Base-by-base conservation (phyloP, 2,113 vertebrate genomes). In the Chaetops frenatus region DNA sequence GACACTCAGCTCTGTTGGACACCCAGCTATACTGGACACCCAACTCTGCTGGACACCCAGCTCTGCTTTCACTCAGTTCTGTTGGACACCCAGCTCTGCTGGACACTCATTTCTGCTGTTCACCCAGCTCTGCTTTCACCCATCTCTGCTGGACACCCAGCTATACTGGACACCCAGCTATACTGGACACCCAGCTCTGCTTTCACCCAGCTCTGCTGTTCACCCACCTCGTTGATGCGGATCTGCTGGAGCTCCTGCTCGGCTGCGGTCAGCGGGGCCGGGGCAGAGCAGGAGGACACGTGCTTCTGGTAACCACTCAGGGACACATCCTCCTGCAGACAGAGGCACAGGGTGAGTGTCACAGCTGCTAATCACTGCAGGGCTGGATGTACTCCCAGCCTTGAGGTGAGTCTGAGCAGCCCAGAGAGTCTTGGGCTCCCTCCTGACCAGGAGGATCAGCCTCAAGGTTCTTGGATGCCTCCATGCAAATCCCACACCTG, bases 231-330 rank as follows among this genome's bases (percentile, higher is more conserved):
- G 3, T 99, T 99, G 96, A 99, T 98, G 94, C 98, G 99, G 86
- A 99, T 99, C 96, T 98, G 98, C 97, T 99, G 99, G 15, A 99
- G 97, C 93, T 99, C 99, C 96, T 98, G 98, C 93, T 99, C 99
- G 0, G 99, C 99, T 6, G 97, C 97, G 2, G 99, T 99, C 94
- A 99, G 98, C 0, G 99, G 99, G 69, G 98, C 99, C 0, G 99
- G 99, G 10, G 98, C 98, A 0, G 98, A 98, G 81, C 98, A 98
- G 65, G 99, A 99, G 2, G 98, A 98, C 78, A 99, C 86, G 23
- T 99, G 99, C 67, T 99, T 98, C 91, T 99, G 97, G 97, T 99
- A 99, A 4, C 99, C 99, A 3, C 98, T 98, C 85, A 99, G 98
- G 76, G 98, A 99, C 92, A 99, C 96, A 12, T 99, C 99, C 21